Evolutionary conservation across 2,797 vertebrate genomes (phyloP).

Genomic region (Taeniopygia guttata): DNA sequence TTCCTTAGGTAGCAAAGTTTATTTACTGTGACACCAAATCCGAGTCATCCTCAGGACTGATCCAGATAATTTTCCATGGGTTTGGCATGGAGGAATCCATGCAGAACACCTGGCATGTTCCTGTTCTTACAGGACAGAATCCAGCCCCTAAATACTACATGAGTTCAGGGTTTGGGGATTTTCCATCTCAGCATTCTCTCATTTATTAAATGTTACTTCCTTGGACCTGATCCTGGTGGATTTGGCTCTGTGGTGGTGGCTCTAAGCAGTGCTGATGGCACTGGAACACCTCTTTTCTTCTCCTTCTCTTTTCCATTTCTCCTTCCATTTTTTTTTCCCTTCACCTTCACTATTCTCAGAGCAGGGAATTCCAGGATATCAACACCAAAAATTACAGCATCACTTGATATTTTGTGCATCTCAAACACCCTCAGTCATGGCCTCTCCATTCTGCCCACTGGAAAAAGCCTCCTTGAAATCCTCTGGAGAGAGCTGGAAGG

Average conservation of each 20-base stretch:
- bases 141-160: not conserved
- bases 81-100: not conserved
- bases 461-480: not conserved
- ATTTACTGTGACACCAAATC: not conserved
- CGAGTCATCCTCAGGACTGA: fast-evolving
- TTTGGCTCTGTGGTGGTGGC: not conserved
- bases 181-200: not conserved
- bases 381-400: not conserved
- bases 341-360: not conserved
- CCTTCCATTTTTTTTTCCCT: too few relatives aligned
- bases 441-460: not conserved
- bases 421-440: not conserved
- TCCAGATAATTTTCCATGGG: not conserved
- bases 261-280: not conserved
- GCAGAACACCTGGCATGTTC: not conserved
- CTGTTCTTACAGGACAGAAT: not conserved
- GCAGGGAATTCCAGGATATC: not conserved
- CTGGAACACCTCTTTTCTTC: not conserved
- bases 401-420: fast-evolving
- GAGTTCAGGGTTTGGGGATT: not conserved
- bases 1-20: not conserved
- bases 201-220: not conserved
- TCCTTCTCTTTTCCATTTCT: too few relatives aligned
- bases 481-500: not conserved
- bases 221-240: not conserved